Conservation (phyloP, 2,888 invertebrate species). For the Cephus pygmeus region DNA sequence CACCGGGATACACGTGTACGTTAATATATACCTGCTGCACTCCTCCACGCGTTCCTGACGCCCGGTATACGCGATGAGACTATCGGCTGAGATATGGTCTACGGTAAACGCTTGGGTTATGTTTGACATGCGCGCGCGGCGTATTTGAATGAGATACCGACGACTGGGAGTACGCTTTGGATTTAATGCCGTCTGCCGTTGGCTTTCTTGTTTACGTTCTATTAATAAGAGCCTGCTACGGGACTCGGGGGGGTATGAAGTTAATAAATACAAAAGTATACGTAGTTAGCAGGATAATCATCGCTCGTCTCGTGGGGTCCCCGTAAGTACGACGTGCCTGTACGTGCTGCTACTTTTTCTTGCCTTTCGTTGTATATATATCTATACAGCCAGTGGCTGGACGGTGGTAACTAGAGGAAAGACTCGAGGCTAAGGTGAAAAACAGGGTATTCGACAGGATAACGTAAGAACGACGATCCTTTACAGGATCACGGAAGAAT, state of each 20-base stretch:
- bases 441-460: background rate
- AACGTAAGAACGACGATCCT: background rate
- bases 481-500: background rate
- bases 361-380: background rate
- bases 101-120: background rate
- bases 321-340: background rate
- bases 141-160: background rate
- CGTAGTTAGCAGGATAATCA: conserved; percentile 2
- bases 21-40: background rate
- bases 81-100: background rate
- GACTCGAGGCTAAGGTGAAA: background rate
- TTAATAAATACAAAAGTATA: background rate
- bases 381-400: background rate
- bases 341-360: background rate
- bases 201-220: background rate
- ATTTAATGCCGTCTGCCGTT: background rate
- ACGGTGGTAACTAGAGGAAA: background rate
- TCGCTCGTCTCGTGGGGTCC: background rate
- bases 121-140: background rate
- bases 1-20: background rate
- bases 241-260: background rate
- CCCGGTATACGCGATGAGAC: background rate
- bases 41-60: background rate
- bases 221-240: background rate
- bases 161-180: background rate